A percentile compares a stretch with the other conserved stretches of the same genome.
Conservation (phyloP, 2,113 vertebrate species). For the Gasterosteus nipponicus region DNA sequence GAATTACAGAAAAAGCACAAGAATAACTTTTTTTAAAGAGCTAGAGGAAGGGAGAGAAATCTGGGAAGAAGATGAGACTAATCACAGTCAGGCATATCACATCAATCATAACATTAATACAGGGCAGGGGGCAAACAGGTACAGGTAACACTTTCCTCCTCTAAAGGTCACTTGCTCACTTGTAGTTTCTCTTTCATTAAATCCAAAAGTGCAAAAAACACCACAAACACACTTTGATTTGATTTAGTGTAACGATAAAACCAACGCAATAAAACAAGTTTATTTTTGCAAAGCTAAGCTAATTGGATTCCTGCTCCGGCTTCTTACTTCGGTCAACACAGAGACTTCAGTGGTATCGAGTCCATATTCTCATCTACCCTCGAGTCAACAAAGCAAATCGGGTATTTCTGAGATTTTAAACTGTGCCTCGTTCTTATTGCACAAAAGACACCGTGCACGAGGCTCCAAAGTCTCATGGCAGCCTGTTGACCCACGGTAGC, state of each 20-base stretch:
- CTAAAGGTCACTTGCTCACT: background rate
- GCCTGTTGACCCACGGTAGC: slow-evolving; percentile 51
- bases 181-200: background rate
- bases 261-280: background rate
- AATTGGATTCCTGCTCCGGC: background rate
- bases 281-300: background rate
- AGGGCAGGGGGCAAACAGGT: background rate
- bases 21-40: slow-evolving; percentile 33
- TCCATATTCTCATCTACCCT: background rate
- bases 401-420: background rate
- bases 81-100: background rate
- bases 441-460: slow-evolving; percentile 4
- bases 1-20: slow-evolving; percentile 58
- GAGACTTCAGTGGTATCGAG: background rate
- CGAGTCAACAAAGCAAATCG: background rate
- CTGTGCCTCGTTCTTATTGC: background rate
- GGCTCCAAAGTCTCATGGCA: slow-evolving; percentile 1
- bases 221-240: background rate
- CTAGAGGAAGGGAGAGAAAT: slow-evolving; percentile 6
- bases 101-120: background rate
- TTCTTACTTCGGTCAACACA: background rate
- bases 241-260: background rate
- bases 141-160: background rate
- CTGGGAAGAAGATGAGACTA: background rate
- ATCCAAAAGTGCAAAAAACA: background rate